These are phyloP conservation scores for Nanorana parkeri DNA, from an alignment of 2,113 vertebrate species.

Conservation along the genomic window DNA sequence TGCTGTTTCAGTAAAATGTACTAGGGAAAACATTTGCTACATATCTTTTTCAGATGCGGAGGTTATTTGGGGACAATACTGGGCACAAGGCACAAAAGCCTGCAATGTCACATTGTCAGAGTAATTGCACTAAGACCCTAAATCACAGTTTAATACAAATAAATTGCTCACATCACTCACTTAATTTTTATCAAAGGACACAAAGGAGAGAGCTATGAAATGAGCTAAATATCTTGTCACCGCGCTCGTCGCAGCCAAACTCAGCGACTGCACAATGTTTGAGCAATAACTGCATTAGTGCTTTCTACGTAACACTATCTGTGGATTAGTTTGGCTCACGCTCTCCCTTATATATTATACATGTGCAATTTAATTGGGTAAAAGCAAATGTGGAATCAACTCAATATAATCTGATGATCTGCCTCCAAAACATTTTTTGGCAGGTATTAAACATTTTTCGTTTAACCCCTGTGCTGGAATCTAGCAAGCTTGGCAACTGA, in stretches of 20 bases:
- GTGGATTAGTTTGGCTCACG: not conserved
- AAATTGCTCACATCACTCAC: not conserved
- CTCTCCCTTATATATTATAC: not conserved
- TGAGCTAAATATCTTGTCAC: not conserved
- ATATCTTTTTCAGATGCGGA: not conserved
- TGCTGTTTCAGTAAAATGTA: too few relatives aligned
- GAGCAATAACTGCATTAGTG: slow-evolving; percentile 4
- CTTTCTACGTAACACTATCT: too few relatives aligned
- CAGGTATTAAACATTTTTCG: not conserved
- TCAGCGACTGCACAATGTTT: too few relatives aligned
- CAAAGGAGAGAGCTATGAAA: not conserved
- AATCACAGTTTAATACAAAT: not conserved
- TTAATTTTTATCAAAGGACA: not conserved
- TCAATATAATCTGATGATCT: not conserved
- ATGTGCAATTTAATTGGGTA: not conserved
- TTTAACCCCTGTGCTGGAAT: too few relatives aligned
- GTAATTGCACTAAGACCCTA: not conserved
- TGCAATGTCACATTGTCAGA: slow-evolving; percentile 11
- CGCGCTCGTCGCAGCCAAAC: not conserved
- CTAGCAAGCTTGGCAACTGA: too few relatives aligned
- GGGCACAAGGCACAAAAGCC: not conserved
- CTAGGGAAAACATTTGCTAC: too few relatives aligned
- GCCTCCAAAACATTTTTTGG: not conserved
- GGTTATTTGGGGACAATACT: not conserved
- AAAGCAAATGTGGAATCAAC: not conserved